Conservation (phyloP, 1,140 invertebrate species). For the Trachelipus rathkii region DNA sequence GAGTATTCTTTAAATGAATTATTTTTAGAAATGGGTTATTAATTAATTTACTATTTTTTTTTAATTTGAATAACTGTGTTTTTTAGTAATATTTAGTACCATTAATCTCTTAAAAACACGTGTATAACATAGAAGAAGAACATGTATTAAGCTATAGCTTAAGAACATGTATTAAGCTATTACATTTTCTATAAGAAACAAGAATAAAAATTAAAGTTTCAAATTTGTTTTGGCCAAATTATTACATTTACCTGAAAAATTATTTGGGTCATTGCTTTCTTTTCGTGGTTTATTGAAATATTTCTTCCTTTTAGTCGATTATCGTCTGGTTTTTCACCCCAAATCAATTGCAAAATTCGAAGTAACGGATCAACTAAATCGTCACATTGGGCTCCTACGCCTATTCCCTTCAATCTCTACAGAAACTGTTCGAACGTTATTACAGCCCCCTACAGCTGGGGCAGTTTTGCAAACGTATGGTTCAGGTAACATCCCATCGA, state of each 20-base stretch:
- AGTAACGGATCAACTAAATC: constrained; percentile 72
- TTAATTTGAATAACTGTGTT: too few relatives aligned
- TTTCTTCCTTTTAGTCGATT: constrained; percentile 64
- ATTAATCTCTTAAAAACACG: too few relatives aligned
- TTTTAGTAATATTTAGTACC: too few relatives aligned
- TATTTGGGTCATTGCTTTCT: not conserved
- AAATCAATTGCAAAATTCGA: constrained; percentile 67
- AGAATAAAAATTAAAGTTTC: too few relatives aligned
- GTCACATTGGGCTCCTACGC: constrained; percentile 77
- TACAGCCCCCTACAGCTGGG: constrained; percentile 77
- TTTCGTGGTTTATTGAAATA: constrained; percentile 30
- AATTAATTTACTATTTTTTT: too few relatives aligned
- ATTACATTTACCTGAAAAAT: not conserved
- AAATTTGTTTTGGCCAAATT: too few relatives aligned
- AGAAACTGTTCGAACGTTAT: constrained; percentile 69
- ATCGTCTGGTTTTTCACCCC: constrained; percentile 69
- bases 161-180: too few relatives aligned
- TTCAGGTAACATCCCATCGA: constrained; percentile 83
- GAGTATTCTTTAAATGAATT: too few relatives aligned
- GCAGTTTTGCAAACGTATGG: constrained; percentile 91
- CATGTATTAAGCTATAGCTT: too few relatives aligned
- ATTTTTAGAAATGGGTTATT: too few relatives aligned
- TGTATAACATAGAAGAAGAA: too few relatives aligned
- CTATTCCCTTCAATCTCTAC: constrained; percentile 86
- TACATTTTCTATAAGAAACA: too few relatives aligned